Evolutionary conservation across 2,888 invertebrate genomes (phyloP).

Genomic region (Caradrina clavipalpis): DNA sequence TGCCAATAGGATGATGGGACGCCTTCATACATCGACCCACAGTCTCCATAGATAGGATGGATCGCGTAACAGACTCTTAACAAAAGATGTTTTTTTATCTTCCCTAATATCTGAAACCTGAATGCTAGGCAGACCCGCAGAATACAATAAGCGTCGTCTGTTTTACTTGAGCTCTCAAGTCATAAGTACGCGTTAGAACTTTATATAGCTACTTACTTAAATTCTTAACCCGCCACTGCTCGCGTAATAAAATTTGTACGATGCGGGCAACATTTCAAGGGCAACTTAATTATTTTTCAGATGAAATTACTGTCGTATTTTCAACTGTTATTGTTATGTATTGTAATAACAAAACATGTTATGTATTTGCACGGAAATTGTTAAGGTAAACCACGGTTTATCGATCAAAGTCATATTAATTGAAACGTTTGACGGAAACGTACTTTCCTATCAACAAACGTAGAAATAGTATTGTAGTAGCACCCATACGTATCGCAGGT

Average conservation of each 20-base stretch:
- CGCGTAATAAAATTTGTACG: background rate
- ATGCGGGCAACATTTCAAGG: slow-evolving; percentile 16
- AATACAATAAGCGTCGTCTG: background rate
- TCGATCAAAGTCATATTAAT: slow-evolving; percentile 48
- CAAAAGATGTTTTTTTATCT: too few species aligned
- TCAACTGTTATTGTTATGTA: slow-evolving; percentile 8
- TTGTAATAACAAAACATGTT: background rate
- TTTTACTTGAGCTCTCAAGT: background rate
- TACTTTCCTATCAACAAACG: slow-evolving; percentile 25
- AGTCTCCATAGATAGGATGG: too few species aligned
- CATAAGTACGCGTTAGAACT: slow-evolving; percentile 1
- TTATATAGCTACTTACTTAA: background rate
- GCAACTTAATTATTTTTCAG: slow-evolving; percentile 8
- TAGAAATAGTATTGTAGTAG: slow-evolving; percentile 14
- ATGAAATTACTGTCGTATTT: slow-evolving; percentile 2
- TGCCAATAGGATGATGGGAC: background rate
- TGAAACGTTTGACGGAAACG: slow-evolving; percentile 38
- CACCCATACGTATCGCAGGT: slow-evolving; percentile 3
- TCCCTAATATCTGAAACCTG: background rate
- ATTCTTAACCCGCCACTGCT: slow-evolving; percentile 14
- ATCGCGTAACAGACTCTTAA: too few species aligned
- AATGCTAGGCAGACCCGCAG: background rate
- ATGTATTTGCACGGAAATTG: slow-evolving; percentile 25
- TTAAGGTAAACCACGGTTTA: slow-evolving; percentile 29
- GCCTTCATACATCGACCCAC: background rate